Conservation (phyloP, 2,113 vertebrate genomes). For the Mustela lutreola region DNA sequence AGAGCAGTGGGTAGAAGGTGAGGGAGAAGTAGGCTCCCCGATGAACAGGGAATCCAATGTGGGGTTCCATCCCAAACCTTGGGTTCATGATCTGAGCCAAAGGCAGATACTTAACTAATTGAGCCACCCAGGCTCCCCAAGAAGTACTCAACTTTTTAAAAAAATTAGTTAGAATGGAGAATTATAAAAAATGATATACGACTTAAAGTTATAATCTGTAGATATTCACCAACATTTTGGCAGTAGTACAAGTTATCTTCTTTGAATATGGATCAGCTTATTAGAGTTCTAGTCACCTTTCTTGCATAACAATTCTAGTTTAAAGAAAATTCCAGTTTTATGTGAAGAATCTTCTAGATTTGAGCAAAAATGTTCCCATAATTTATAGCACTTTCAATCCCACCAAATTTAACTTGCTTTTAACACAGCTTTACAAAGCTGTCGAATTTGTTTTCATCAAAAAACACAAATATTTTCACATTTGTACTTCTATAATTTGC, state of each 20-base stretch:
- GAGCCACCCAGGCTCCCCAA: not conserved
- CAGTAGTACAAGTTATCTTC: not conserved
- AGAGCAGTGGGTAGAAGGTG: not conserved
- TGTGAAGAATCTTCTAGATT: not conserved
- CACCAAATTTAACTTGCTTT: not conserved
- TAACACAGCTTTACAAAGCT: not conserved
- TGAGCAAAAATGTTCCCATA: not conserved
- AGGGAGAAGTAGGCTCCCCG: not conserved
- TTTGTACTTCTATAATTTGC: not conserved
- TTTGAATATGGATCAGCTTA: not conserved
- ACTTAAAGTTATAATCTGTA: not conserved
- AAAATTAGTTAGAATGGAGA: not conserved
- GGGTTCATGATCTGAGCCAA: not conserved
- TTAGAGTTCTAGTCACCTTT: not conserved
- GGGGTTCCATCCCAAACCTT: not conserved
- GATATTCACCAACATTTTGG: conserved; percentile 29
- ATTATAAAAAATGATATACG: not conserved
- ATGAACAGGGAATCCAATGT: not conserved
- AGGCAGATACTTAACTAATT: not conserved
- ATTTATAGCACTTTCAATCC: not conserved
- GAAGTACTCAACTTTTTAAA: not conserved
- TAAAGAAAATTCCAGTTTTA: not conserved
- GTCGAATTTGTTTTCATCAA: conserved; percentile 20
- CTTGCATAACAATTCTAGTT: not conserved
- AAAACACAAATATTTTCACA: not conserved